Evolutionary conservation across 35 echinoderm and acorn worm genomes (phyloP).

Genomic region (Acanthaster planci): DNA sequence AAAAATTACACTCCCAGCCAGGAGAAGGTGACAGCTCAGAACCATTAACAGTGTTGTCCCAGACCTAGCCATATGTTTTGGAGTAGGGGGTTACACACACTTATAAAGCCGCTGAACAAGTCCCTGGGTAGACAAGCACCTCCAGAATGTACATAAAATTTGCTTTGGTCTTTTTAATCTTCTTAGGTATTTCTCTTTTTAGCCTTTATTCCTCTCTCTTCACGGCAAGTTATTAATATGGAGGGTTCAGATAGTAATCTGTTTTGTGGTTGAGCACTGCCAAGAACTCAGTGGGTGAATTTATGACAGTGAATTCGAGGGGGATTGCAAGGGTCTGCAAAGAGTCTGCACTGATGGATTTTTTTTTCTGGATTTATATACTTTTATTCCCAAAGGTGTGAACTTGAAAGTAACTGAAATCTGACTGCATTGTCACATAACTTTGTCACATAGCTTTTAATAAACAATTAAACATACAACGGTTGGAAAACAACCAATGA

Average conservation of each 20-base stretch:
- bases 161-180: neutral
- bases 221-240: neutral
- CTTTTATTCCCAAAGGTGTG: no score
- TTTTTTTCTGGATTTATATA: no score
- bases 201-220: neutral
- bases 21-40: neutral
- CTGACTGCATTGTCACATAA: no score
- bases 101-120: neutral
- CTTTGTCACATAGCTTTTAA: no score
- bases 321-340: neutral
- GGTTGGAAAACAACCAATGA: no score
- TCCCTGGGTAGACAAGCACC: conserved; percentile 8
- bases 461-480: no score
- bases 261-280: no score
- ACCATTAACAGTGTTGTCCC: neutral
- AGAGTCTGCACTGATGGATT: neutral
- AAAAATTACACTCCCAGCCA: neutral
- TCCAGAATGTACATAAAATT: conserved; percentile 17
- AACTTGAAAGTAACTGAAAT: no score
- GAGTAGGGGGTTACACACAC: neutral
- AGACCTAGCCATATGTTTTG: conserved; percentile 19
- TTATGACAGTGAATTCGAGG: neutral
- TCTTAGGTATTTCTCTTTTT: neutral
- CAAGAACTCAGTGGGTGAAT: neutral
- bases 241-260: neutral